Base-by-base conservation (phyloP, 2,797 vertebrate genomes). In the Scomberomorus guttatus region DNA sequence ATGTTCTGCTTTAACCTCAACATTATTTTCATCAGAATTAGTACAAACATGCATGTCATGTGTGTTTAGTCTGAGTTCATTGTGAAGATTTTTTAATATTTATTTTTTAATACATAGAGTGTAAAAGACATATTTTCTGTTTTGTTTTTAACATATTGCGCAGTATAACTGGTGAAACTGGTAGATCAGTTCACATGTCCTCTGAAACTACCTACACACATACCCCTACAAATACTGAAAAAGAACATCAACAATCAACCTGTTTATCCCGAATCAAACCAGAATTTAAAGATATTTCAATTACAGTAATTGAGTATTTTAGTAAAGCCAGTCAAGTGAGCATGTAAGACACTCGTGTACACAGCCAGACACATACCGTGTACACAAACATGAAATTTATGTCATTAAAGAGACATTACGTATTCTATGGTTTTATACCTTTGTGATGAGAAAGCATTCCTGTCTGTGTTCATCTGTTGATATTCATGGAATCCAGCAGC, bases 401-500 rank as follows among this genome's bases (percentile, higher is more conserved):
- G 13, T 37, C 24, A 50, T 20, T 50, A 17, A 60, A 20, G 20
- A 50, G 24, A 25, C 37, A 20, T 52, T 7, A 24, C n/a, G 13
- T 2, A 6, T 48, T 48, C 44, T 48, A 44, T 14, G 42, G 13
- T 44, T 25, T 56, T 17, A 67, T n/a, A 42, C 14, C 15, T 60
- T 51, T 32, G 24, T 71, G 14, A 65, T 18, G 50, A 77, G 39
- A 57, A 46, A 63, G 56, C 22, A 18, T n/a, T 59, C 12, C 48
- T 37, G 14, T 70, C 20, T 3, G 10, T 66, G 52, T 83, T 77
- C 48, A 42, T 83, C 12, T 80, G n/a, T 70, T 60, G 29, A 57
- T 75, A 77, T 78, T 67, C 56, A 29, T 37, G 25, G 63, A 6
- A 37, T 63, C 50, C 18, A 59, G 48, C 44, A 55, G 32, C 46